phyloP scores from a whole-genome alignment of 1,140 invertebrate genomes.

The Eumeta japonica region DNA sequence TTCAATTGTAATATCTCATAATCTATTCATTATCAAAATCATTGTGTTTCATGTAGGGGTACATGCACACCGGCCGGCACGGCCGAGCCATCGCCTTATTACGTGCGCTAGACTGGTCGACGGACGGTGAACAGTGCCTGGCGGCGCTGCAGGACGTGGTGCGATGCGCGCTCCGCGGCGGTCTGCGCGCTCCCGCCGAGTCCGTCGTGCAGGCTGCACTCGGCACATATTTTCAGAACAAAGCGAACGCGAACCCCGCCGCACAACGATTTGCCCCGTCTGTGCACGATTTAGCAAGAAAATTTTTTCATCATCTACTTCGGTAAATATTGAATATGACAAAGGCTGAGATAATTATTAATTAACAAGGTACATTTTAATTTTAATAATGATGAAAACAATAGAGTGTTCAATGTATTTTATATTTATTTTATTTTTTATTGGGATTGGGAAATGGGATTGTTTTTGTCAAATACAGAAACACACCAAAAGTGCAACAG shows the following conservation, averaged over 20 bases:
- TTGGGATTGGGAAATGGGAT: too few species aligned
- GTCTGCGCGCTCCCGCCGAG: conserved; percentile 1
- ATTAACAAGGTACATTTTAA: background rate
- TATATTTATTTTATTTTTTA: too few species aligned
- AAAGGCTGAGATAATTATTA: background rate
- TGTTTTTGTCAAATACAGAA: too few species aligned
- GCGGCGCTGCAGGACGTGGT: conserved; percentile 23
- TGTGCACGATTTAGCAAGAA: conserved; percentile 40
- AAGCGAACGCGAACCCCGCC: conserved; percentile 16
- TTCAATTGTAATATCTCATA: background rate
- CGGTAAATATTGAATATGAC: conserved; percentile 20
- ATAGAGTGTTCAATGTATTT: too few species aligned
- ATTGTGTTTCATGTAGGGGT: conserved; percentile 21
- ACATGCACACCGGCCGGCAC: conserved; percentile 26
- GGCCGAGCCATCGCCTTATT: conserved; percentile 29
- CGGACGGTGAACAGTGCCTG: conserved; percentile 27
- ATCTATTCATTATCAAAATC: background rate
- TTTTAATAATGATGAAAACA: too few species aligned
- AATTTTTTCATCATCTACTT: conserved; percentile 46
- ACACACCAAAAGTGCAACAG: too few species aligned
- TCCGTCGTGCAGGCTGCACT: conserved; percentile 28
- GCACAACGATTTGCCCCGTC: conserved; percentile 28
- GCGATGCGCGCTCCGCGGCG: conserved; percentile 6
- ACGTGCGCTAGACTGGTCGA: conserved; percentile 35
- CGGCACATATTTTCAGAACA: conserved; percentile 37